These are phyloP conservation scores for Drosophila sucinea DNA, from an alignment of 1,140 invertebrate genomes.

Conservation along the genomic window DNA sequence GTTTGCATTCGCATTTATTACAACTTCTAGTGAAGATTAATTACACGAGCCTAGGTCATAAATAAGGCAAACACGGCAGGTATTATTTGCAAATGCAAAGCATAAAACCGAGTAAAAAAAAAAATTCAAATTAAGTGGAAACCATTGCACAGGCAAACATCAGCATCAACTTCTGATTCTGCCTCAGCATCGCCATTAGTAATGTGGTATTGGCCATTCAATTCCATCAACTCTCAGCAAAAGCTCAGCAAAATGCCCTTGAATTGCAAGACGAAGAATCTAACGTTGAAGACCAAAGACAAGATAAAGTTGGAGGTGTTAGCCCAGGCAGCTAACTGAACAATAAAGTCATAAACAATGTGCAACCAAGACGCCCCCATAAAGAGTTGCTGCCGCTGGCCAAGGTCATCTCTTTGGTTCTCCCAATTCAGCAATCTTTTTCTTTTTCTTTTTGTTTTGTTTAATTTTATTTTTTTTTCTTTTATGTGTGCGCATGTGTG, in stretches of 20 bases:
- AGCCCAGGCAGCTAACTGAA: slow-evolving; percentile 42
- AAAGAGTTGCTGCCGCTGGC: slow-evolving; percentile 27
- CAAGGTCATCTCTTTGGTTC: slow-evolving; percentile 43
- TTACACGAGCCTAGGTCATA: slow-evolving; percentile 65
- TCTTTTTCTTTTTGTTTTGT: neutral
- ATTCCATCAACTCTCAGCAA: slow-evolving; percentile 44
- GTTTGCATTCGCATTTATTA: slow-evolving; percentile 57
- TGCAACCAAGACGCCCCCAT: slow-evolving; percentile 65
- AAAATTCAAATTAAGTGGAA: slow-evolving; percentile 75
- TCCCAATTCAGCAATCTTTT: neutral
- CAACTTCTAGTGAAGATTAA: slow-evolving; percentile 72
- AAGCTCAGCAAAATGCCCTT: slow-evolving; percentile 54
- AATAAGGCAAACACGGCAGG: slow-evolving; percentile 61
- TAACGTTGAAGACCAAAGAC: slow-evolving; percentile 9
- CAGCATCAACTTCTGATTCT: neutral
- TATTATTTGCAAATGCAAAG: slow-evolving; percentile 68
- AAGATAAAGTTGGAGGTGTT: slow-evolving; percentile 30
- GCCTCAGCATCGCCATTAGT: neutral
- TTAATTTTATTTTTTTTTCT: neutral
- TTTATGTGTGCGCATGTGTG: slow-evolving; percentile 17
- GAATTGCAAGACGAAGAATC: slow-evolving; percentile 43
- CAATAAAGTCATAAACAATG: slow-evolving; percentile 79
- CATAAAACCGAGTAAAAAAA: slow-evolving; percentile 61
- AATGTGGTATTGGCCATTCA: slow-evolving; percentile 37
- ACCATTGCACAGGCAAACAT: slow-evolving; percentile 55